Percentiles rank a stretch among this genome's conserved stretches.
phyloP scores from a whole-genome alignment of 2,888 invertebrate genomes.

The Erannis defoliaria region DNA sequence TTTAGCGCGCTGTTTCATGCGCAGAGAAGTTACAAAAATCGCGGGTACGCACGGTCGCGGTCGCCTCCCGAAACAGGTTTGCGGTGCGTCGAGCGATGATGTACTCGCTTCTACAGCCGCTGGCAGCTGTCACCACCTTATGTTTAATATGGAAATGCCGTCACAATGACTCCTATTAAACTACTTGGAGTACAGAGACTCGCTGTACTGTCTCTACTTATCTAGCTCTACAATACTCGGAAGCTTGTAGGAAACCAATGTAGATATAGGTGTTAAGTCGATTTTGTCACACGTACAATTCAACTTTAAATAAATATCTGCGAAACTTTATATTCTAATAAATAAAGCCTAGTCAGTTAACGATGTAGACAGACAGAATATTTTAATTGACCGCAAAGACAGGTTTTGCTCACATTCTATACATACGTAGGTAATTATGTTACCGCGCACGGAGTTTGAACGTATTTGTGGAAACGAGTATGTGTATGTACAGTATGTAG shows the following conservation, averaged over 20 bases:
- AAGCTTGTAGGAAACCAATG: neutral
- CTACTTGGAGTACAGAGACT: slow-evolving; percentile 15
- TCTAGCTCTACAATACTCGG: neutral
- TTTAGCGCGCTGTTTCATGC: slow-evolving; percentile 62
- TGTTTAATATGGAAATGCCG: slow-evolving; percentile 38
- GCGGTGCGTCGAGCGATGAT: slow-evolving; percentile 59
- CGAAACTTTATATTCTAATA: slow-evolving; percentile 3
- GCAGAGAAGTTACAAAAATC: slow-evolving; percentile 65
- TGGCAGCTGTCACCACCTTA: slow-evolving; percentile 62
- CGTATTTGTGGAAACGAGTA: slow-evolving; percentile 34
- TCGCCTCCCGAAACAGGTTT: slow-evolving; percentile 74
- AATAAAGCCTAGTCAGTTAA: slow-evolving; percentile 23
- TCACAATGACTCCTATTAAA: slow-evolving; percentile 32
- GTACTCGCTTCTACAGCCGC: slow-evolving; percentile 58
- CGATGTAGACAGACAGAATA: slow-evolving; percentile 39
- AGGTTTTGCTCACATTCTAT: slow-evolving; percentile 45
- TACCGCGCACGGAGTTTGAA: slow-evolving; percentile 32
- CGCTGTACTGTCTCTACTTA: slow-evolving; percentile 4
- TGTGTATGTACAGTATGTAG: slow-evolving; percentile 22
- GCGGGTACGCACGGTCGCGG: slow-evolving; percentile 58
- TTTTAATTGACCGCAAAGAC: slow-evolving; percentile 49
- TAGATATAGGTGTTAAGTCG: too few species aligned
- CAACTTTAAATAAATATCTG: slow-evolving; percentile 9
- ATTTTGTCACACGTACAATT: neutral
- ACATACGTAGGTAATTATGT: slow-evolving; percentile 43